Base-by-base conservation (phyloP, 92 coral and sea anemone species). In the Palythoa caribaeorum region DNA sequence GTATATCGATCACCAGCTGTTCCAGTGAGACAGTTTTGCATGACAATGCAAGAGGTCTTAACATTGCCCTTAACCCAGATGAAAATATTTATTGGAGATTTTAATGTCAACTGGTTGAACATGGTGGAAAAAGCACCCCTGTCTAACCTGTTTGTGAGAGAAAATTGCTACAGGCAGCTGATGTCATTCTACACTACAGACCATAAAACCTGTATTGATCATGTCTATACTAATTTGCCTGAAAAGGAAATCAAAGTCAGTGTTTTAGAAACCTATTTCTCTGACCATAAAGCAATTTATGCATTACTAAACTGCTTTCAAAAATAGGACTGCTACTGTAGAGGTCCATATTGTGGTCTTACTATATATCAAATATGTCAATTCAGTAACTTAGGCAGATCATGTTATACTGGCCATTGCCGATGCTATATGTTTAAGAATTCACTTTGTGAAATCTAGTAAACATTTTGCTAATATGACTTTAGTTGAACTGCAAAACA, bases 101-200 rank as follows among this genome's bases (percentile, higher is more conserved):
- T 90, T 72, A 90, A 90, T 72, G 28, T 85, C n/a, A 90, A 90
- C 65, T 90, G 92, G 92, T 85, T 90, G 60, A 78, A 78, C 75
- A 78, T 77, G 87, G 38, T 19, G 9, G 88, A 90, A 48, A 85
- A 71, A 79, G 65, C 87, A 69, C 90, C 93, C 65, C 81, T 90
- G 65, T 77, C 66, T 86, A 77, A 90, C 86, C 78, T 90, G 2
- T 85, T 85, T 73, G 76, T 86, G 51, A 90, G 79, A 70, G 83
- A 87, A 20, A 38, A 79, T 68, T 9, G 71, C 85, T 87, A 83
- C 86, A 91, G 79, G 72, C 91, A 91, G 69, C 80, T 88, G 74
- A 76, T 91, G 40, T 73, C 78, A 84, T 71, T 28, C 55, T 88
- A 83, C 80, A 91, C 91, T 78, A 83, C 94, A 86, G 92, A 91